These are phyloP conservation scores for Caenorhabditis japonica DNA, from an alignment of 2,888 invertebrate species.

Conservation along the genomic window DNA sequence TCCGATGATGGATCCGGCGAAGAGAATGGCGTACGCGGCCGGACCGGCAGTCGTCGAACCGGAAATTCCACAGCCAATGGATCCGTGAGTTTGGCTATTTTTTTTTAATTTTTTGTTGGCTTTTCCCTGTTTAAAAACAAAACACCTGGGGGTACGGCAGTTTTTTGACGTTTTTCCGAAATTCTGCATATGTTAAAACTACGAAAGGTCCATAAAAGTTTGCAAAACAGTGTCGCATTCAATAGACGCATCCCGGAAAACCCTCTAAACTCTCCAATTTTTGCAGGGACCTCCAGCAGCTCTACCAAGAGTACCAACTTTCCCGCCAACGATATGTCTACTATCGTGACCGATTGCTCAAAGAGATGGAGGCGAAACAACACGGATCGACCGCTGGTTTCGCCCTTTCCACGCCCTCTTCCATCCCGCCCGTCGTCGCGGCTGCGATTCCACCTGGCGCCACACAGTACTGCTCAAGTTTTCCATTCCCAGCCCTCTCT, in stretches of 20 bases:
- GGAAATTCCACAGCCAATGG: slow-evolving; percentile 69
- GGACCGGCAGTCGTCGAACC: slow-evolving; percentile 57
- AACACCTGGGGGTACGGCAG: no score
- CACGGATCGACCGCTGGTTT: slow-evolving; percentile 45
- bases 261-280: no score
- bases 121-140: no score
- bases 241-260: no score
- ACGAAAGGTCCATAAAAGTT: no score
- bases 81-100: slow-evolving; percentile 61
- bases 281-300: slow-evolving; percentile 71
- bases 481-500: no score
- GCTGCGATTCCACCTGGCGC: slow-evolving; percentile 29
- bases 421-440: slow-evolving; percentile 22
- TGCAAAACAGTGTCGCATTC: no score
- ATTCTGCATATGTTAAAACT: no score
- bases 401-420: slow-evolving; percentile 27
- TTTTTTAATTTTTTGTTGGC: not conserved
- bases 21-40: slow-evolving; percentile 22
- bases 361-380: slow-evolving; percentile 69
- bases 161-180: no score
- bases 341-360: slow-evolving; percentile 73
- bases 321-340: slow-evolving; percentile 74
- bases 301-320: slow-evolving; percentile 74
- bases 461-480: slow-evolving; percentile 46
- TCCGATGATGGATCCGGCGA: slow-evolving; percentile 30